phyloP scores from a whole-genome alignment of 1,140 invertebrate species.

The Hycleus cichorii region DNA sequence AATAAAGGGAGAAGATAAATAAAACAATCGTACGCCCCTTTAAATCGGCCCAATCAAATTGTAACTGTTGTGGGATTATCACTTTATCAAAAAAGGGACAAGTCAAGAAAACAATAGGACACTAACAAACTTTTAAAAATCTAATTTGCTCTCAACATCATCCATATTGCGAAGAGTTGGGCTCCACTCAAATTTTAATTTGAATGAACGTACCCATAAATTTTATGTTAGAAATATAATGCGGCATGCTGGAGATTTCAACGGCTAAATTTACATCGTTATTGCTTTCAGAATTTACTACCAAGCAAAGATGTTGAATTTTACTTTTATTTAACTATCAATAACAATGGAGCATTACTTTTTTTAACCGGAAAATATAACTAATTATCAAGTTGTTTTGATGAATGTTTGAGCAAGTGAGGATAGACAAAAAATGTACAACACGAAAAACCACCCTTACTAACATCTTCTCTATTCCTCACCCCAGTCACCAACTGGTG shows the following conservation, averaged over 20 bases:
- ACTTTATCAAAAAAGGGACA: background rate
- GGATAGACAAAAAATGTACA: too few relatives aligned
- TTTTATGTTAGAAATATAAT: conserved; percentile 31
- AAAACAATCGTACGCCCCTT: conserved; percentile 15
- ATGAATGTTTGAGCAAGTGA: too few relatives aligned
- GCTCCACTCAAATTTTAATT: conserved; percentile 35
- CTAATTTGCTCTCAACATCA: conserved; percentile 24
- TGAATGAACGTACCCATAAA: conserved; percentile 32
- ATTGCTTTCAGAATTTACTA: conserved; percentile 28
- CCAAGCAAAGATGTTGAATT: too few relatives aligned
- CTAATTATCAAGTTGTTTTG: too few relatives aligned
- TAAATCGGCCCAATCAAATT: too few relatives aligned
- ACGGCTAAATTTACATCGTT: conserved; percentile 32
- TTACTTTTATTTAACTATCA: background rate
- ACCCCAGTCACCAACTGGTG: conserved; percentile 38
- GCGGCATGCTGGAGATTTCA: conserved; percentile 27
- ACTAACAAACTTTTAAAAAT: conserved; percentile 26
- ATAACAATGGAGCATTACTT: too few relatives aligned
- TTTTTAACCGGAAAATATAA: too few relatives aligned
- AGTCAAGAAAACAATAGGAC: too few relatives aligned
- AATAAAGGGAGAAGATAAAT: background rate
- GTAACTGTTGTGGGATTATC: too few relatives aligned
- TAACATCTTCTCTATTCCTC: conserved; percentile 25
- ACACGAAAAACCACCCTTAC: conserved; percentile 2
- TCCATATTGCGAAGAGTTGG: conserved; percentile 24